Evolutionary conservation across 2,113 vertebrate species (phyloP).

Genomic region (Thamnaconus septentrionalis): DNA sequence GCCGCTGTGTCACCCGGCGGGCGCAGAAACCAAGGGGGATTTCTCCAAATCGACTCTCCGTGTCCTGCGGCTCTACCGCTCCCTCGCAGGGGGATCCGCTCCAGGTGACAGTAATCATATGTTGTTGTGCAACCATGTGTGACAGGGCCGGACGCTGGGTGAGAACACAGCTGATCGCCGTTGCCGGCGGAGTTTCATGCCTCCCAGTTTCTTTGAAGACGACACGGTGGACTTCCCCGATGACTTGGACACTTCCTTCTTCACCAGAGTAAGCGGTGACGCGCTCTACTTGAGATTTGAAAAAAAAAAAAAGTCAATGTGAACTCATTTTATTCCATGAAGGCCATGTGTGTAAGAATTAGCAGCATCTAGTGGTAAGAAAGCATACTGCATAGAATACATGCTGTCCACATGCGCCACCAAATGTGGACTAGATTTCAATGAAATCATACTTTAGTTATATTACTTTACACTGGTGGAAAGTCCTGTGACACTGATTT

Average conservation of each 20-base stretch:
- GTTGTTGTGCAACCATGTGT: not conserved
- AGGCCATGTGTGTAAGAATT: too few species aligned
- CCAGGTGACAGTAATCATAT: not conserved
- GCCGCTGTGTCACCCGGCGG: not conserved
- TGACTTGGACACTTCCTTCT: constrained; percentile 97
- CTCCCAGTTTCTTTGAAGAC: constrained; percentile 90
- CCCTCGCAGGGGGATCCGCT: not conserved
- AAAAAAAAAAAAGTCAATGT: too few species aligned
- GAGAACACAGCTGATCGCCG: constrained; percentile 77
- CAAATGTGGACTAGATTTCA: too few species aligned
- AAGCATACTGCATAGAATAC: too few species aligned
- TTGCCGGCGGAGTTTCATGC: constrained; percentile 90
- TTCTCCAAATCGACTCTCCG: constrained; percentile 4
- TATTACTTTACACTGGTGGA: too few species aligned
- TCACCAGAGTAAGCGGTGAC: constrained; percentile 86
- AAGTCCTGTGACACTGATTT: too few species aligned
- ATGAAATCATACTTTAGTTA: too few species aligned
- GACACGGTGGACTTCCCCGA: constrained; percentile 90
- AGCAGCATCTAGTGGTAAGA: too few species aligned
- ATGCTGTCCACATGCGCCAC: too few species aligned
- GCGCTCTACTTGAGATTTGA: too few species aligned
- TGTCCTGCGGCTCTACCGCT: not conserved
- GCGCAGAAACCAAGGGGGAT: not conserved
- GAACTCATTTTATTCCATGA: too few species aligned
- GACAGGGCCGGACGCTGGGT: constrained; percentile 85